Base-by-base conservation (phyloP, 2,113 vertebrate genomes). In the Ctenodactylus gundi region DNA sequence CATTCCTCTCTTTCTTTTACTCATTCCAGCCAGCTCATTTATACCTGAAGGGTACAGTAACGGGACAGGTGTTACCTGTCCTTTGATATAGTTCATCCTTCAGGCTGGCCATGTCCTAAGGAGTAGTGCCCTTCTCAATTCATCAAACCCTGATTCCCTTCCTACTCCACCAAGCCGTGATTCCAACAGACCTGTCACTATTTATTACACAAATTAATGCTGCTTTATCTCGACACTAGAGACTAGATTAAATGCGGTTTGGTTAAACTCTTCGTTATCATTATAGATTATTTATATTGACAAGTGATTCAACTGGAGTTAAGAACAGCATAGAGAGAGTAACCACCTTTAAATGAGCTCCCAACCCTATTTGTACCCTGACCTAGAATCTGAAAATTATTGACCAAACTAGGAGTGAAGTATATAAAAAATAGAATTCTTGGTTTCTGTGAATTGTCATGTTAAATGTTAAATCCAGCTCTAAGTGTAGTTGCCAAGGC, bases 401-500 rank as follows among this genome's bases (percentile, higher is more conserved):
- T 78, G 70, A 17, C 58, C 64, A 49, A 78, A 80, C 39, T 7
- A 39, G 72, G 31, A 88, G 4, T 83, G 44, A 93, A 70, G 23
- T 77, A 86, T 36, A 80, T 15, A 75, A 73, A 93, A 82, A 67
- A n/a, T 41, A 62, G 9, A 86, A 57, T 85, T 81, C 36, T 60
- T 91, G 31, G 13, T 64, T 75, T 89, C 12, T 85, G 21, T 68
- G 27, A 94, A 73, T 10, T 82, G 82, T 80, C 67, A 49, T 58
- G 6, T 93, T 53, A 83, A 90, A 91, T 88, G 20, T n/a, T n/a
- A n/a, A n/a, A n/a, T n/a, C 27, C 58, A 78, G n/a, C 36, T 84
- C n/a, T 87, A 34, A 13, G 36, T n/a, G 64, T 85, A 20, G 10
- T 15, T 83, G 18, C 21, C 9, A 85, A 85, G 53, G 72, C 44